These are phyloP conservation scores for Anthopleura xanthogrammica DNA, from an alignment of 92 coral and sea anemone genomes.

Conservation along the genomic window DNA sequence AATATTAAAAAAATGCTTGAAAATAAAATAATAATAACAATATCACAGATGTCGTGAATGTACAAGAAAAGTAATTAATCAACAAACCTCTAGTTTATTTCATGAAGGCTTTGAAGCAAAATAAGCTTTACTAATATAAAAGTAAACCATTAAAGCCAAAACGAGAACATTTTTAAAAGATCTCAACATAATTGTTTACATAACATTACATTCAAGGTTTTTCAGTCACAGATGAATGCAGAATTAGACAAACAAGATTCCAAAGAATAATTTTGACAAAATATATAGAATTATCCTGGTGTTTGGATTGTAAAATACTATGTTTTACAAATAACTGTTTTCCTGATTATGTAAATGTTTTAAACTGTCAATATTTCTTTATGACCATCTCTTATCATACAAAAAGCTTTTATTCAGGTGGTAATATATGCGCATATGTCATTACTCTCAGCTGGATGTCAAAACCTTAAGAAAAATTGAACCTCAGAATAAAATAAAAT, in stretches of 20 bases:
- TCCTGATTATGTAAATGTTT: background rate
- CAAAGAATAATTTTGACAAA: background rate
- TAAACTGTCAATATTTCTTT: constrained; percentile 12
- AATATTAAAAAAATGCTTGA: too few relatives aligned
- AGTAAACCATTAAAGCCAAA: constrained; percentile 1
- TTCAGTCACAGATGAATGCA: constrained; percentile 1
- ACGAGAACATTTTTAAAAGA: background rate
- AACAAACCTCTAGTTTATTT: background rate
- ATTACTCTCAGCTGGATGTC: constrained; percentile 29
- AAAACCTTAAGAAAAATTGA: constrained; percentile 10
- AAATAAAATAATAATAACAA: background rate
- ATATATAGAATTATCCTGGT: background rate
- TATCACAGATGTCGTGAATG: background rate
- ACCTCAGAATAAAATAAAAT: constrained; percentile 11
- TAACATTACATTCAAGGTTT: background rate
- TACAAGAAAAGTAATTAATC: background rate
- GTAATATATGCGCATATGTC: constrained; percentile 22
- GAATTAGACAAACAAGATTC: background rate
- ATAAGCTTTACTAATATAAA: background rate
- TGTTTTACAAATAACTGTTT: background rate
- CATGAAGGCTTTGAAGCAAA: background rate
- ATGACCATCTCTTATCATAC: constrained; percentile 8
- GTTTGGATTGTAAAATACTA: background rate
- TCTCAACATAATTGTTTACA: background rate
- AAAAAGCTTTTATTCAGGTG: background rate